Conservation (phyloP, 1,140 invertebrate species). For the Conus ventricosus region DNA sequence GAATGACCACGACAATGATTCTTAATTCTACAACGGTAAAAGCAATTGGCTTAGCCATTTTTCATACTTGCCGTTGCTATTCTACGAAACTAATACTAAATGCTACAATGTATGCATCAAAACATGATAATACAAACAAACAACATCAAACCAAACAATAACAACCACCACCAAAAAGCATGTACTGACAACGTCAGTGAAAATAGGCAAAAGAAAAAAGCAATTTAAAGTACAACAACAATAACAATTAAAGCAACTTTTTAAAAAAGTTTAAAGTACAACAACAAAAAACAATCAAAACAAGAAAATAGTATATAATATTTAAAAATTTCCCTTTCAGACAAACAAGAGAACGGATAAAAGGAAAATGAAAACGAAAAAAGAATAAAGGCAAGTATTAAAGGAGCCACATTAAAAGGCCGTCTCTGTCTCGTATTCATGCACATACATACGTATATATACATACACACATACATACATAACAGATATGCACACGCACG, state of each 20-base stretch:
- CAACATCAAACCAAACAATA: neutral
- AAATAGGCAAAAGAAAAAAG: neutral
- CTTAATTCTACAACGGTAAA: neutral
- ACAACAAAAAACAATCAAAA: too few species aligned
- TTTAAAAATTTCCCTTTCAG: neutral
- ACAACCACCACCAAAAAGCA: neutral
- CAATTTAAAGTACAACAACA: too few species aligned
- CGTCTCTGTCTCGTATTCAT: neutral
- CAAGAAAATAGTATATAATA: neutral
- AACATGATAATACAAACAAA: too few species aligned
- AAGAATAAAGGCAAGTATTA: too few species aligned
- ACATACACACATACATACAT: too few species aligned
- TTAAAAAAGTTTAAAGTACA: too few species aligned
- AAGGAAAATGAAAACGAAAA: neutral
- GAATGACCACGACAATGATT: neutral
- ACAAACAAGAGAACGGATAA: neutral
- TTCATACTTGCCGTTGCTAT: too few species aligned
- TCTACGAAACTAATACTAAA: too few species aligned
- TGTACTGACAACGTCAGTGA: neutral
- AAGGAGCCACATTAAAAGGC: neutral
- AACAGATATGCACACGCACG: neutral
- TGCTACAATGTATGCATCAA: too few species aligned
- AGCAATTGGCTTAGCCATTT: too few species aligned
- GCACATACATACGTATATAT: neutral
- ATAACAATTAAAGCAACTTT: too few species aligned